Evolutionary conservation across 2,888 invertebrate genomes (phyloP).

Genomic region (Diaperis boleti): DNA sequence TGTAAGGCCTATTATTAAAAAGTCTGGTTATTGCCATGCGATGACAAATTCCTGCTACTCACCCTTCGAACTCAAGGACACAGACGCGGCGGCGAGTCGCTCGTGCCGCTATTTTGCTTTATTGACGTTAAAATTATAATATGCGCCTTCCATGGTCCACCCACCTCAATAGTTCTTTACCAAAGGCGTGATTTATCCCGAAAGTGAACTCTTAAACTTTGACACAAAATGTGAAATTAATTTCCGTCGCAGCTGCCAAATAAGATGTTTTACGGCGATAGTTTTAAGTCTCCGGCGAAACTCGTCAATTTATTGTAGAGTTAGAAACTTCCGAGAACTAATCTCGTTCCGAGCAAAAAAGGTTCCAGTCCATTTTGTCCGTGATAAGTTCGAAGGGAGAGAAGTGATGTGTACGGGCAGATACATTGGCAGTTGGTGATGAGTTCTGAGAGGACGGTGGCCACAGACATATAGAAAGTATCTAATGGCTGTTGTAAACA

Average conservation of each 20-base stretch:
- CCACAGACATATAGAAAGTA: too few species aligned
- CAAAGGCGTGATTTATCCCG: conserved; percentile 2
- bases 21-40: too few species aligned
- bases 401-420: conserved; percentile 26
- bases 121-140: too few species aligned
- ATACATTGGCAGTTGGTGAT: conserved; percentile 28
- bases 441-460: too few species aligned
- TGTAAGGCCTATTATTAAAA: too few species aligned
- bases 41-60: too few species aligned
- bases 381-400: conserved; percentile 3
- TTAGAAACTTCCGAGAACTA: conserved; percentile 35
- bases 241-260: conserved; percentile 31
- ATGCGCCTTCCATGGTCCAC: too few species aligned
- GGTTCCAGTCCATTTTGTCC: neutral
- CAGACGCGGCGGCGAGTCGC: too few species aligned
- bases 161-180: too few species aligned
- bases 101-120: too few species aligned
- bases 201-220: conserved; percentile 13
- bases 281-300: conserved; percentile 32
- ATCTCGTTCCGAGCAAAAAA: conserved; percentile 28
- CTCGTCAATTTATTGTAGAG: conserved; percentile 33
- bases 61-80: too few species aligned
- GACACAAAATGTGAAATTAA: conserved; percentile 34
- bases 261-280: conserved; percentile 24
- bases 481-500: too few species aligned